Evolutionary conservation across 2,888 invertebrate species (phyloP).

Genomic region (Trichogramma evanescens): DNA sequence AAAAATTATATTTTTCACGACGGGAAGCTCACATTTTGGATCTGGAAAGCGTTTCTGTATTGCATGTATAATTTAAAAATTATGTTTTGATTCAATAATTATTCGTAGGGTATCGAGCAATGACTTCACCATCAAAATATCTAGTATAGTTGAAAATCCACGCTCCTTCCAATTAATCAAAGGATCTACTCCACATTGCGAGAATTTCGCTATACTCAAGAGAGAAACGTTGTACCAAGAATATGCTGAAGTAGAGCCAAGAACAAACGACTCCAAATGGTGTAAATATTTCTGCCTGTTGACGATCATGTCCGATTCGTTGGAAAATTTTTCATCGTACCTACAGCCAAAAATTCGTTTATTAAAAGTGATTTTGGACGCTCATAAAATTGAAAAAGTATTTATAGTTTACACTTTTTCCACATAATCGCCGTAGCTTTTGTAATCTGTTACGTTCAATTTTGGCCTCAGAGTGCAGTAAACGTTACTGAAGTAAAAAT

Average conservation of each 20-base stretch:
- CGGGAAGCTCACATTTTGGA: conserved; percentile 33
- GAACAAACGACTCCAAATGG: conserved; percentile 17
- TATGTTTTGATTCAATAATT: too few species aligned
- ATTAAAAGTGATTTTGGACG: background rate
- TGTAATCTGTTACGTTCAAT: background rate
- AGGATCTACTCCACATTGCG: conserved; percentile 16
- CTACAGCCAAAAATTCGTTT: conserved; percentile 8
- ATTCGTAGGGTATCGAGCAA: background rate
- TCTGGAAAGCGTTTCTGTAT: conserved; percentile 27
- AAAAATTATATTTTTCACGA: conserved; percentile 32
- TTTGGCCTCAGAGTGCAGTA: background rate
- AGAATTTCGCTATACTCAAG: background rate
- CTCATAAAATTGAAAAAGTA: too few species aligned
- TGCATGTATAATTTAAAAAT: background rate
- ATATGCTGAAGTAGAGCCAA: conserved; percentile 5
- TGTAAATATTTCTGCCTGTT: conserved; percentile 18
- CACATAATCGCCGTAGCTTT: conserved; percentile 7
- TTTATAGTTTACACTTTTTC: conserved; percentile 5
- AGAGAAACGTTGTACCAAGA: conserved; percentile 18
- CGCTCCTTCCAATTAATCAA: conserved; percentile 35
- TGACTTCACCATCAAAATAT: conserved; percentile 34
- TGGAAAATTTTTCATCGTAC: conserved; percentile 21
- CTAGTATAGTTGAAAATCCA: conserved; percentile 33
- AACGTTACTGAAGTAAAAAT: background rate
- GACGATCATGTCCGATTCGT: conserved; percentile 20